Conservation (phyloP, 2,113 vertebrate species). For the Tachysurus fulvidraco region DNA sequence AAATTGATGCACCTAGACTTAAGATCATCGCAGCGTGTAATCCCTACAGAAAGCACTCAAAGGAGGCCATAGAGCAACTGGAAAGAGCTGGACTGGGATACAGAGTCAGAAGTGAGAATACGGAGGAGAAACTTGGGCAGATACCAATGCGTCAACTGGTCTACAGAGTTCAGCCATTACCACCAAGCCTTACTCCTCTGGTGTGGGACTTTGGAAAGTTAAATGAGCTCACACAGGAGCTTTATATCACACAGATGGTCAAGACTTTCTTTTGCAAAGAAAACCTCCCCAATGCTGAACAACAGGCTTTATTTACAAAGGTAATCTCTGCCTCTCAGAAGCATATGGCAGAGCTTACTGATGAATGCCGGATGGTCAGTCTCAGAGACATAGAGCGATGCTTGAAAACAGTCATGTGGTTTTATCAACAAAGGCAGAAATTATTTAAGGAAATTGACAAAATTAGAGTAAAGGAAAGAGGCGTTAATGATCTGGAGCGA, state of each 20-base stretch:
- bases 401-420: slow-evolving; percentile 77
- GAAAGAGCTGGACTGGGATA: slow-evolving; percentile 80
- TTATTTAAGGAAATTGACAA: slow-evolving; percentile 63
- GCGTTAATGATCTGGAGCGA: slow-evolving; percentile 61
- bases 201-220: slow-evolving; percentile 86
- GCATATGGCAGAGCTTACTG: slow-evolving; percentile 69
- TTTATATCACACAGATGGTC: slow-evolving; percentile 78
- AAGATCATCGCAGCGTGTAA: slow-evolving; percentile 82
- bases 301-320: slow-evolving; percentile 43
- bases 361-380: slow-evolving; percentile 81
- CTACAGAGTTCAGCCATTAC: slow-evolving; percentile 80
- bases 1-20: slow-evolving; percentile 62
- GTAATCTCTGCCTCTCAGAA: slow-evolving; percentile 77
- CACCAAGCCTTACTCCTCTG: slow-evolving; percentile 76
- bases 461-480: background rate
- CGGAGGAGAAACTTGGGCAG: slow-evolving; percentile 73
- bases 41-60: slow-evolving; percentile 78
- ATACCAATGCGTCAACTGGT: slow-evolving; percentile 80
- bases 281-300: accelerated
- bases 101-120: slow-evolving; percentile 72
- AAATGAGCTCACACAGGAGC: slow-evolving; percentile 63
- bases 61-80: slow-evolving; percentile 73
- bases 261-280: slow-evolving; percentile 60
- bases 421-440: slow-evolving; percentile 56
- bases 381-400: slow-evolving; percentile 83